Percentiles rank a stretch among this genome's conserved stretches.
Evolutionary conservation across 2,113 vertebrate species (phyloP).

Genomic region (Pipa parva): DNA sequence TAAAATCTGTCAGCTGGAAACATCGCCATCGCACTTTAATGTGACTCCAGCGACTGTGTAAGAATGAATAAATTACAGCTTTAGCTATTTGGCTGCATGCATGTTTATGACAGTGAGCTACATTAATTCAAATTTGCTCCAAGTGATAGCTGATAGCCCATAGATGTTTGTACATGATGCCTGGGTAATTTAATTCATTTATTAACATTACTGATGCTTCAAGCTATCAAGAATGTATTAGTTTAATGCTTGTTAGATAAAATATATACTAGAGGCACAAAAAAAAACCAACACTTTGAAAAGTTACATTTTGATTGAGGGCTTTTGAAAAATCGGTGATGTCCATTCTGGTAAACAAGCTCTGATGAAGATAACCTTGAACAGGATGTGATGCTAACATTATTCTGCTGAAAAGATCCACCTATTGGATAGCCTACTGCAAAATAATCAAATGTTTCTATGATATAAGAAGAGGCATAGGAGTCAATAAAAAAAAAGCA

Average conservation of each 20-base stretch:
- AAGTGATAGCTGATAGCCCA: constrained; percentile 7
- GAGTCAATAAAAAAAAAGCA: too few relatives aligned
- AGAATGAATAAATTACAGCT: constrained; percentile 45
- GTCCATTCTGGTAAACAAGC: background rate
- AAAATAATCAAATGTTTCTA: too few relatives aligned
- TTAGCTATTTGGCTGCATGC: constrained; percentile 27
- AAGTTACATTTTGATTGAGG: constrained; percentile 4
- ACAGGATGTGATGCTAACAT: background rate
- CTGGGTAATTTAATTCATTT: constrained; percentile 6
- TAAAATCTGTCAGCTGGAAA: background rate
- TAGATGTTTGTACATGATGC: constrained; percentile 33
- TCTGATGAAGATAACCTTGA: background rate
- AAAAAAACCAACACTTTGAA: constrained; percentile 1
- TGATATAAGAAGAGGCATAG: too few relatives aligned
- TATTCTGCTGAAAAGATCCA: background rate
- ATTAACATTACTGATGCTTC: constrained; percentile 30
- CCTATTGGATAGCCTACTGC: too few relatives aligned
- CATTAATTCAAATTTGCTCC: constrained; percentile 41
- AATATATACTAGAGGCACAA: background rate
- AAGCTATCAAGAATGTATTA: constrained; percentile 11
- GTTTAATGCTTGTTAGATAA: background rate
- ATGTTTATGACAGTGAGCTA: constrained; percentile 25
- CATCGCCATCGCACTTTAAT: constrained; percentile 16
- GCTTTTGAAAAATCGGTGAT: background rate
- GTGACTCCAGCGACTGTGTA: constrained; percentile 14